phyloP scores from a whole-genome alignment of 92 coral and sea anemone genomes.

The Parazoanthus swiftii region DNA sequence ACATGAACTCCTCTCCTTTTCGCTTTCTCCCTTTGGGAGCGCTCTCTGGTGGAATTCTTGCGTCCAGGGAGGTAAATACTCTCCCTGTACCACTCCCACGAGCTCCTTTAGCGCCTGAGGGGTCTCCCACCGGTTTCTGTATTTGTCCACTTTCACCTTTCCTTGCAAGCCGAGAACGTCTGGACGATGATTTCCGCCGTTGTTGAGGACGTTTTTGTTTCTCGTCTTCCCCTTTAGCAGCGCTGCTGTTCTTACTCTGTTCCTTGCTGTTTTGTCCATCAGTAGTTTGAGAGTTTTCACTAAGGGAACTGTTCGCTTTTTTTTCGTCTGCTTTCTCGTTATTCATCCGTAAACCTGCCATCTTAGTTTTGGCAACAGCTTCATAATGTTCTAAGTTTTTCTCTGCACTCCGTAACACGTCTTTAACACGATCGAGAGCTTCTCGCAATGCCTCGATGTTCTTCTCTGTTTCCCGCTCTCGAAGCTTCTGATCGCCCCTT shows the following conservation, averaged over 20 bases:
- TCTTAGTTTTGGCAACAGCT: slow-evolving; percentile 16
- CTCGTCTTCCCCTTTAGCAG: background rate
- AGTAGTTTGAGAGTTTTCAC: background rate
- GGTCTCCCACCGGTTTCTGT: background rate
- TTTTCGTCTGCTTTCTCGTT: background rate
- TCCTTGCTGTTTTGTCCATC: background rate
- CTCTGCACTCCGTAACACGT: slow-evolving; percentile 36
- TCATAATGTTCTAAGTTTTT: slow-evolving; percentile 34
- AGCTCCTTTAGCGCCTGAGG: slow-evolving; percentile 32
- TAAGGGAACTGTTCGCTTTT: background rate
- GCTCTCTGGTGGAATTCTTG: background rate
- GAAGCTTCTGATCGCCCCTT: background rate
- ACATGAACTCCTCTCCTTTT: slow-evolving; percentile 27
- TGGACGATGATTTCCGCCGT: slow-evolving; percentile 1
- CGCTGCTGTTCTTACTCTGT: background rate
- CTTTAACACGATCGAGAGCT: slow-evolving; percentile 49
- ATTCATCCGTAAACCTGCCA: slow-evolving; percentile 12
- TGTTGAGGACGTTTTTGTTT: slow-evolving; percentile 1
- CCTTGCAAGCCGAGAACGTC: background rate
- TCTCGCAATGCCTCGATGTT: slow-evolving; percentile 32
- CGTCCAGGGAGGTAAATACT: background rate
- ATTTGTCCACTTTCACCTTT: slow-evolving; percentile 31
- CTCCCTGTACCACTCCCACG: background rate
- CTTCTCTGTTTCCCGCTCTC: slow-evolving; percentile 4
- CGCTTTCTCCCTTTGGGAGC: background rate